A percentile compares a stretch with the other conserved stretches of the same genome.
These are phyloP conservation scores for Ceriagrion tenellum DNA, from an alignment of 2,888 invertebrate genomes.

Conservation along the genomic window DNA sequence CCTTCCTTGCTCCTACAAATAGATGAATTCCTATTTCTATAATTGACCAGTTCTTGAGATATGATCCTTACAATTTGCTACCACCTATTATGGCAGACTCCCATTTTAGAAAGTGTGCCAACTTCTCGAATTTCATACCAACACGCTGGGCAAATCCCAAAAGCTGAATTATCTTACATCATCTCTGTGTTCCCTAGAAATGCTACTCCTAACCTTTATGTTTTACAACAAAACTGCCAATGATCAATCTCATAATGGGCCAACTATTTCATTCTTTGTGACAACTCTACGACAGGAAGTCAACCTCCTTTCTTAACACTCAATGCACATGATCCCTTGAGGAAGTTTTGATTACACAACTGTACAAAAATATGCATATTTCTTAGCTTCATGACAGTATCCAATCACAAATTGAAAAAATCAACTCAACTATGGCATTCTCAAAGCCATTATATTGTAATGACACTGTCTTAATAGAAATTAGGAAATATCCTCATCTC, in stretches of 20 bases:
- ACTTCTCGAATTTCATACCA: background rate
- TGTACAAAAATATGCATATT: slow-evolving; percentile 62
- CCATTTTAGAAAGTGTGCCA: background rate
- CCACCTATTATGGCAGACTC: background rate
- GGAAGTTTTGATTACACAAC: slow-evolving; percentile 19
- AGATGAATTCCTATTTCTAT: background rate
- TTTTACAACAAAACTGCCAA: background rate
- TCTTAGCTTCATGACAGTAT: slow-evolving; percentile 35
- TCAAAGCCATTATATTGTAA: background rate
- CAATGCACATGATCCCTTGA: background rate
- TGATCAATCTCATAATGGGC: background rate
- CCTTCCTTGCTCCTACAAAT: background rate
- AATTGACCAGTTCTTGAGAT: slow-evolving; percentile 13
- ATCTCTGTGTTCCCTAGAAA: background rate
- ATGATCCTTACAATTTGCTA: background rate
- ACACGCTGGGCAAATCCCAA: background rate
- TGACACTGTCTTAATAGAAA: slow-evolving; percentile 31
- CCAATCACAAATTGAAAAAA: slow-evolving; percentile 30
- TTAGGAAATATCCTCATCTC: background rate
- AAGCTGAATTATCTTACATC: background rate
- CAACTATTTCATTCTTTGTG: background rate
- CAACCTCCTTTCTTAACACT: background rate
- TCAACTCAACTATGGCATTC: background rate
- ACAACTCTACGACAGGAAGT: background rate
- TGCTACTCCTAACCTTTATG: background rate